Evolutionary conservation across 2,888 invertebrate genomes (phyloP).

Genomic region (Drosophila trichaetosa): DNA sequence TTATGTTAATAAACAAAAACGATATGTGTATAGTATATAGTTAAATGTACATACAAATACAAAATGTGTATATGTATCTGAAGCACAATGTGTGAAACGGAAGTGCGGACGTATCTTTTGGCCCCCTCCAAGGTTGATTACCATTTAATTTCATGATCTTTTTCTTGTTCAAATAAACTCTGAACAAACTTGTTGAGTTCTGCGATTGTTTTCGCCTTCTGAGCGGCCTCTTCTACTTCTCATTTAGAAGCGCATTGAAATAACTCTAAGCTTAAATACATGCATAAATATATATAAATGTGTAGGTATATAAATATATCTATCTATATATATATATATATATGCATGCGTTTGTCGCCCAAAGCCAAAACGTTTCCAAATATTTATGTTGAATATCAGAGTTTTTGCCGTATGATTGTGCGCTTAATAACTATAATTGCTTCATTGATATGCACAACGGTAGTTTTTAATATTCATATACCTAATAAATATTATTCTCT

Average conservation of each 20-base stretch:
- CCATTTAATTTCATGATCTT: constrained; percentile 76
- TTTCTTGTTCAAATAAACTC: constrained; percentile 62
- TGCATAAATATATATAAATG: constrained; percentile 2
- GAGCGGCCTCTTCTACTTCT: constrained; percentile 39
- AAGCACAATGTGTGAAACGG: constrained; percentile 70
- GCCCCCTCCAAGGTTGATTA: constrained; percentile 65
- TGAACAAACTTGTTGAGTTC: constrained; percentile 65
- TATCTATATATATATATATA: constrained; percentile 5
- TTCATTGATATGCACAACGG: constrained; percentile 62
- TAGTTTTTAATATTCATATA: constrained; percentile 1
- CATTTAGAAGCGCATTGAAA: constrained; percentile 44
- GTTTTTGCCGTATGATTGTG: constrained; percentile 40
- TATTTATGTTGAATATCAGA: constrained; percentile 36
- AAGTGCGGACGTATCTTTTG: constrained; percentile 75
- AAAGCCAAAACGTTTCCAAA: constrained; percentile 31
- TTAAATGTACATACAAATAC: constrained; percentile 16
- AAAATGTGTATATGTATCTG: constrained; percentile 26
- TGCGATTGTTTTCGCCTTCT: constrained; percentile 54
- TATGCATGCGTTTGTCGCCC: constrained; percentile 13
- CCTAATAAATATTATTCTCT: constrained; percentile 9
- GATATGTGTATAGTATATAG: constrained; percentile 19
- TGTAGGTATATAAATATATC: not conserved
- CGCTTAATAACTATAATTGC: constrained; percentile 55
- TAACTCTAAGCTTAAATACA: constrained; percentile 31
- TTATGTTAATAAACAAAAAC: constrained; percentile 46